Conservation (phyloP, 2,888 invertebrate genomes). For the Drosophila lutescens region DNA sequence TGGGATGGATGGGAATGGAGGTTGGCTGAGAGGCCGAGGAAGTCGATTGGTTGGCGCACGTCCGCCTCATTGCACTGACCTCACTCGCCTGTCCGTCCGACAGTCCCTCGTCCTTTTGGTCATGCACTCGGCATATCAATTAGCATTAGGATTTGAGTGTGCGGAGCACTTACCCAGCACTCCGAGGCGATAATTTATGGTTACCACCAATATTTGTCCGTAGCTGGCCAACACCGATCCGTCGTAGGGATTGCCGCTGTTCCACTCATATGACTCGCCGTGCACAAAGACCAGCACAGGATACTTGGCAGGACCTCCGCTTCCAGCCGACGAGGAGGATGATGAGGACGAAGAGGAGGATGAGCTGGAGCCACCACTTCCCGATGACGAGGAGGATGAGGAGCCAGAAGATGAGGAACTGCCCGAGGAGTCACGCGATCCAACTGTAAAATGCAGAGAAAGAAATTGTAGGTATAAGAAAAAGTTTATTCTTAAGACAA, state of each 20-base stretch:
- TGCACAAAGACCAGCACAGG: conserved; percentile 98
- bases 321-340: conserved; percentile 68
- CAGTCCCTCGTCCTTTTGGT: conserved; percentile 14
- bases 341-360: conserved; percentile 84
- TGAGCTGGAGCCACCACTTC: conserved; percentile 49
- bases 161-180: conserved; percentile 88
- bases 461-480: too few species aligned
- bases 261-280: conserved; percentile 98
- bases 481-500: too few species aligned
- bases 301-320: conserved; percentile 86
- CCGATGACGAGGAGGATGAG: conserved; percentile 32
- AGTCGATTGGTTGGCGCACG: conserved; percentile 34
- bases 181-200: conserved; percentile 93
- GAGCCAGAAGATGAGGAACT: conserved; percentile 32
- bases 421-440: conserved; percentile 82
- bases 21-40: conserved; percentile 46
- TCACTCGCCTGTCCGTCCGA: conserved; percentile 10
- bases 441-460: conserved; percentile 76
- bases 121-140: conserved; percentile 69
- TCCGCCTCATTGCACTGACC: conserved; percentile 55
- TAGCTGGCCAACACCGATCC: conserved; percentile 97
- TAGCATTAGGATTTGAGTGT: conserved; percentile 64
- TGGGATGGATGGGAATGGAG: conserved; percentile 8
- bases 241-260: conserved; percentile 99
- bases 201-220: conserved; percentile 94